Conservation (phyloP, 2,888 invertebrate genomes). For the Erebia epiphron region DNA sequence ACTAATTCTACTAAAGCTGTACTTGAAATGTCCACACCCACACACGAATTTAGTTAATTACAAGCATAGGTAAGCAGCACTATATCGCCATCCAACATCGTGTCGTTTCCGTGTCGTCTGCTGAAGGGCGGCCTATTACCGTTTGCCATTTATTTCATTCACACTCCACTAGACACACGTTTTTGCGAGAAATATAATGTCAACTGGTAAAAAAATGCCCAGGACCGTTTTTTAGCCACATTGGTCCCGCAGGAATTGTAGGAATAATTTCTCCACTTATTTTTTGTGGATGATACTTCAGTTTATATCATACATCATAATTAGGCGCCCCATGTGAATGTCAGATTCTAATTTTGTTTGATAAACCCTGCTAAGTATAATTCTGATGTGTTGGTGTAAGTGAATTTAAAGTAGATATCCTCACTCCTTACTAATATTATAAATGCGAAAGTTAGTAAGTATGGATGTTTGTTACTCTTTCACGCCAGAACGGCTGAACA, state of each 20-base stretch:
- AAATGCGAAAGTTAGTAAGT: background rate
- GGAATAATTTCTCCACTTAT: background rate
- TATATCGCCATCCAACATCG: background rate
- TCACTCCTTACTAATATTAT: background rate
- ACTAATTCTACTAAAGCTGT: too few relatives aligned
- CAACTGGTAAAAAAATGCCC: slow-evolving; percentile 16
- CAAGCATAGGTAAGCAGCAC: background rate
- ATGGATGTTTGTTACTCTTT: too few relatives aligned
- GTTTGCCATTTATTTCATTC: slow-evolving; percentile 28
- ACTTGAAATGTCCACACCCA: too few relatives aligned
- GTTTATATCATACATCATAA: too few relatives aligned
- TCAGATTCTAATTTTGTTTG: too few relatives aligned
- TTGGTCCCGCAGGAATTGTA: slow-evolving; percentile 10
- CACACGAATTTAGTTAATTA: background rate
- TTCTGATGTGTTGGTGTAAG: too few relatives aligned
- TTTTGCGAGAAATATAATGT: slow-evolving; percentile 27
- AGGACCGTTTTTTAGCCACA: background rate
- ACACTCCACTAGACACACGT: slow-evolving; percentile 26
- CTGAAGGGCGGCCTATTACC: slow-evolving; percentile 12
- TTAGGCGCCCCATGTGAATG: too few relatives aligned
- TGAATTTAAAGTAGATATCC: too few relatives aligned
- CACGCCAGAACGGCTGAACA: too few relatives aligned
- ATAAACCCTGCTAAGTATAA: too few relatives aligned
- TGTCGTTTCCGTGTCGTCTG: slow-evolving; percentile 3
- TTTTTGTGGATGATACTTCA: background rate